These are phyloP conservation scores for Epinephelus awoara DNA, from an alignment of 2,797 vertebrate genomes.

Conservation along the genomic window DNA sequence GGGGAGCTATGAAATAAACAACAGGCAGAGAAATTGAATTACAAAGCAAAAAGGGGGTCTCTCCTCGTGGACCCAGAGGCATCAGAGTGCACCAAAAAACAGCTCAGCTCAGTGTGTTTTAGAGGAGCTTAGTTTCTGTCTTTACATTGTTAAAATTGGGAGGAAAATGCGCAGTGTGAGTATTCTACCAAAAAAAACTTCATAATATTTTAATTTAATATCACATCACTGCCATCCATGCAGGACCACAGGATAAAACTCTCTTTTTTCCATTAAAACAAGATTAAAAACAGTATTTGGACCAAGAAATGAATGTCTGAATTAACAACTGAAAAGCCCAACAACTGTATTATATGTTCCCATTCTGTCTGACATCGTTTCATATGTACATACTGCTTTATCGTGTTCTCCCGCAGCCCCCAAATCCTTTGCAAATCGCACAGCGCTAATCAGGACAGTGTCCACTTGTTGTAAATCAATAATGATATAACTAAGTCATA, in stretches of 20 bases:
- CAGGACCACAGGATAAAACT: slow-evolving; percentile 15
- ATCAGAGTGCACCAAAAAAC: slow-evolving; percentile 48
- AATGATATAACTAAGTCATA: slow-evolving; percentile 82
- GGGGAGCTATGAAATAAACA: slow-evolving; percentile 91
- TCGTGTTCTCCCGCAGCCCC: slow-evolving; percentile 40
- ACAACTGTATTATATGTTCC: slow-evolving; percentile 32
- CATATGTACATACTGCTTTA: slow-evolving; percentile 54
- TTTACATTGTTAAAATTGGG: slow-evolving; percentile 25
- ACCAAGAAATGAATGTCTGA: slow-evolving; percentile 20
- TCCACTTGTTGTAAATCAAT: slow-evolving; percentile 86
- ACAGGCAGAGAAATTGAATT: slow-evolving; percentile 91
- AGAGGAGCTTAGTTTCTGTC: slow-evolving; percentile 36
- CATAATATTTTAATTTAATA: slow-evolving; percentile 11
- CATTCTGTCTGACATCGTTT: slow-evolving; percentile 49
- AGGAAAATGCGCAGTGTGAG: not conserved
- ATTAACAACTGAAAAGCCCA: slow-evolving; percentile 27
- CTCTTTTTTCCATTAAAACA: slow-evolving; percentile 31
- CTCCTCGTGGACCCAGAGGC: slow-evolving; percentile 60
- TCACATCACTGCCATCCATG: slow-evolving; percentile 12
- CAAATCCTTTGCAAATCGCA: slow-evolving; percentile 77
- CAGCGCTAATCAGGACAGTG: slow-evolving; percentile 76
- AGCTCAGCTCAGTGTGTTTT: slow-evolving; percentile 32
- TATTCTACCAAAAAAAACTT: not conserved
- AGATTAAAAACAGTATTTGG: slow-evolving; percentile 21
- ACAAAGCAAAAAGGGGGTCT: slow-evolving; percentile 84